Conservation (phyloP, 1,140 invertebrate species). For the Atta cephalotes region DNA sequence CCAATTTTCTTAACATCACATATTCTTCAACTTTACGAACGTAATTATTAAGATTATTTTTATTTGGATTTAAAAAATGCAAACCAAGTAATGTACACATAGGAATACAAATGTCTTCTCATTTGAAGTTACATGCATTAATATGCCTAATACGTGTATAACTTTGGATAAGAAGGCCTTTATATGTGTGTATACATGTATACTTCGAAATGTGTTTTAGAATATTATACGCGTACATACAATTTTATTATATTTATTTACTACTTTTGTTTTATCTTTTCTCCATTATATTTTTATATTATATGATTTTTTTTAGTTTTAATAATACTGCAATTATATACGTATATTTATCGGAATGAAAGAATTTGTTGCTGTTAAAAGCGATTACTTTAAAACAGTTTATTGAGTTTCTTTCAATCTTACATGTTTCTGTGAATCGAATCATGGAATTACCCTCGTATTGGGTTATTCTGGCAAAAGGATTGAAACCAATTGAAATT, state of each 20-base stretch:
- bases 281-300: no score
- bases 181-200: no score
- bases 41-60: background rate
- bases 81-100: background rate
- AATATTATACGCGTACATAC: no score
- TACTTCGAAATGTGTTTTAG: no score
- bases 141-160: no score
- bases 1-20: background rate
- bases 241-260: no score
- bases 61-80: background rate
- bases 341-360: background rate
- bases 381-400: background rate
- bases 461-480: background rate
- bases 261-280: no score
- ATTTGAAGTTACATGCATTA: no score
- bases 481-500: background rate
- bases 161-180: no score
- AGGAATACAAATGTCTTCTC: no score
- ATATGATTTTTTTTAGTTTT: background rate
- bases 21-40: background rate
- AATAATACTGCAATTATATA: background rate
- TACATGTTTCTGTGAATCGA: background rate
- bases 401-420: background rate
- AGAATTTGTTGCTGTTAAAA: background rate
- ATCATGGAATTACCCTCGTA: background rate